phyloP scores from a whole-genome alignment of 2,888 invertebrate genomes.

The Oscheius sp. region DNA sequence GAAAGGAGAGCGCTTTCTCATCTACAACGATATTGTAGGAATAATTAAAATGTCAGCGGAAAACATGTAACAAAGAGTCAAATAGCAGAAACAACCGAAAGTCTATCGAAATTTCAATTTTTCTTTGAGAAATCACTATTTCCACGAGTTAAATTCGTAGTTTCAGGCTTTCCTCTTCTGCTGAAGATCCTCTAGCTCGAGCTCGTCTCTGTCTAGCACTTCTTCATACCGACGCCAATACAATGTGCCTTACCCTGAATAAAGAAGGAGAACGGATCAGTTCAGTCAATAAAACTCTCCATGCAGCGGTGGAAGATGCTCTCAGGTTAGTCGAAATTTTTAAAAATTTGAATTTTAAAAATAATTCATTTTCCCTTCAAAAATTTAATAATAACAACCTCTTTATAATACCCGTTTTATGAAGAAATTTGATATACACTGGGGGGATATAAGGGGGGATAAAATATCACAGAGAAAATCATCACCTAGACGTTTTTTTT shows the following conservation, averaged over 20 bases:
- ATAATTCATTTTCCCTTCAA: neutral
- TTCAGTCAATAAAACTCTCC: slow-evolving; percentile 46
- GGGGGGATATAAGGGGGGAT: neutral
- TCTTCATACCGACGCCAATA: slow-evolving; percentile 49
- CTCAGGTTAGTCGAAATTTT: slow-evolving; percentile 41
- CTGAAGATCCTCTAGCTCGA: slow-evolving; percentile 35
- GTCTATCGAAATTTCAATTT: too few species aligned
- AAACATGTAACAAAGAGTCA: too few species aligned
- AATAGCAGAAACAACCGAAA: too few species aligned
- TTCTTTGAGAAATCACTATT: neutral
- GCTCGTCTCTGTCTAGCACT: slow-evolving; percentile 52
- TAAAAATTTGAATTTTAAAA: neutral
- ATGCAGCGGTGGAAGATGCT: slow-evolving; percentile 46
- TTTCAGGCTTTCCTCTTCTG: neutral
- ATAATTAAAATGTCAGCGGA: too few species aligned
- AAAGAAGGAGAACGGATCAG: slow-evolving; percentile 47
- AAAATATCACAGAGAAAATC: slow-evolving; percentile 10
- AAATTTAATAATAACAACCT: neutral
- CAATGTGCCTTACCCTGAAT: slow-evolving; percentile 47
- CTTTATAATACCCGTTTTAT: slow-evolving; percentile 17
- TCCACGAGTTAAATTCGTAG: neutral
- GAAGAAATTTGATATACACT: neutral
- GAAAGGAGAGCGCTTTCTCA: too few species aligned
- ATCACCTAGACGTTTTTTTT: slow-evolving; percentile 1
- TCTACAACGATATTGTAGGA: too few species aligned